Base-by-base conservation (phyloP, 2,113 vertebrate genomes). In the Parotia lawesii region DNA sequence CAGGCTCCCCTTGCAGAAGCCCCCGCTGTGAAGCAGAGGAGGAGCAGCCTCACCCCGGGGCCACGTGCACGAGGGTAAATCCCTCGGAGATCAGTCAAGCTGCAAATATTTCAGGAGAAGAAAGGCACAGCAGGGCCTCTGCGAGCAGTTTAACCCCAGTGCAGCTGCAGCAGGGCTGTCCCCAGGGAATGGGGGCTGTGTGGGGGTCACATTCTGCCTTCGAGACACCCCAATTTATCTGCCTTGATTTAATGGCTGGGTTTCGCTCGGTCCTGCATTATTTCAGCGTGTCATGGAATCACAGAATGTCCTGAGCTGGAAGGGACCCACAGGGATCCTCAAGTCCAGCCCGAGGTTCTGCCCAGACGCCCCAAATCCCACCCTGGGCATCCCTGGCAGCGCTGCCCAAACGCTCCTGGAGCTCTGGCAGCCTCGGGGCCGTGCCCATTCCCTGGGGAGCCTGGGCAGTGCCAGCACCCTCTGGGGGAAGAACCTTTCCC, bases 341-440 rank as follows among this genome's bases (percentile, higher is more conserved):
- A 2, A 47, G 18, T 25, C 16, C 50, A 5, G 3, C 5, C 0
- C 25, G 28, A 1, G 28, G 0, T 12, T 19, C 54, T 77, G 28
- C 13, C 4, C 65, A 47, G 64, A 20, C 9, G 8, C 64, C 72
- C 29, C 48, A 70, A 70, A 4, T 0, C n/a, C 54, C 64, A 15
- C 2, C 56, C 56, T 31, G 48, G 1, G 7, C 57, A 72, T 3
- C 24, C 84, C 62, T 38, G 48, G 31, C 18, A 57, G 65, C 4
- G 3, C 24, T 38, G n/a, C 3, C 79, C 79, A 42, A 71, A 44
- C 5, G 31, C 79, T 25, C 66, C 79, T 71, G 83, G 15, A 70
- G 74, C 73, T 70, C 23, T 87, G 84, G 72, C 64, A 86, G 83
- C 62, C 62, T 69, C 56, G 45, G 83, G 83, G 53, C 37, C 7